Evolutionary conservation across 2,888 invertebrate genomes (phyloP).

Genomic region (Balanococcus diminutus): DNA sequence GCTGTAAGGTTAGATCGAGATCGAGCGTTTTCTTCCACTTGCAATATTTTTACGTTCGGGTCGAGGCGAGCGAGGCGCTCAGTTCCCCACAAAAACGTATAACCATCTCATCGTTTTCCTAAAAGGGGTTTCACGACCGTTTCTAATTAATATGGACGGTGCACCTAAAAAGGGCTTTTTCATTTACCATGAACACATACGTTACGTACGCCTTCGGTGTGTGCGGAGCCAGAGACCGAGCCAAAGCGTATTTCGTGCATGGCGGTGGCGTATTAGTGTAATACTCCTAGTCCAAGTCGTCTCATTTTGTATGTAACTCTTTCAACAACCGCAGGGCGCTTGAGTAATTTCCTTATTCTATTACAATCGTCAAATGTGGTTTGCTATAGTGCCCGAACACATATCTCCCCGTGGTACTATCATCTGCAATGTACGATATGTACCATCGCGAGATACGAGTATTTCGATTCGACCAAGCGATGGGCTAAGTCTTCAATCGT

Average conservation of each 20-base stretch:
- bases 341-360: constrained; percentile 5
- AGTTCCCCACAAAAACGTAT: background rate
- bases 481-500: too few relatives aligned
- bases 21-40: background rate
- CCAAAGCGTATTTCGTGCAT: too few relatives aligned
- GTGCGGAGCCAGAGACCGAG: background rate
- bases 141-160: constrained; percentile 5
- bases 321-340: background rate
- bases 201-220: background rate
- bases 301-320: background rate
- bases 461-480: too few relatives aligned
- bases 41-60: background rate
- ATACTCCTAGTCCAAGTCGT: too few relatives aligned
- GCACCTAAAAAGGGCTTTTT: background rate
- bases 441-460: too few relatives aligned
- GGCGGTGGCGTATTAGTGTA: too few relatives aligned
- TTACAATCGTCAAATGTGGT: background rate
- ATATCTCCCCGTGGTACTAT: too few relatives aligned
- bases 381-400: too few relatives aligned
- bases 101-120: background rate
- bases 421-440: too few relatives aligned
- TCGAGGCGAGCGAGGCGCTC: background rate
- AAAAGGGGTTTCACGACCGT: background rate
- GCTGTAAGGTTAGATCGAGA: background rate
- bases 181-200: background rate